A percentile compares a stretch with the other conserved stretches of the same genome.
Conservation (phyloP, 2,113 vertebrate genomes). For the Pseudorectes ferrugineus region DNA sequence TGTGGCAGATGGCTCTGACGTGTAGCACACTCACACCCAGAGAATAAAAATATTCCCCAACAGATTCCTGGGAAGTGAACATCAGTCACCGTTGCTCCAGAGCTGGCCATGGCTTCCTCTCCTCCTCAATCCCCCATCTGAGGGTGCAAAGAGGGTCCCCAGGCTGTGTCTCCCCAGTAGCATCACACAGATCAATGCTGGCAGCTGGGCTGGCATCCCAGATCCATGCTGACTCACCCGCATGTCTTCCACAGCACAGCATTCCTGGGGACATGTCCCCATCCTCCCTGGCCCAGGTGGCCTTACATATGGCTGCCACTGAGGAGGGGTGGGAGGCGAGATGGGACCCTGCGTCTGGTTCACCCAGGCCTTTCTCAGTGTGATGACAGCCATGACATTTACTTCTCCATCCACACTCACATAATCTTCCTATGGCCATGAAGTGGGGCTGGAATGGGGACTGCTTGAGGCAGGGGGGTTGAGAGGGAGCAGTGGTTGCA, state of each 20-base stretch:
- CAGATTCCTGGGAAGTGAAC: slow-evolving; percentile 50
- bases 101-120: not conserved
- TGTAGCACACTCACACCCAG: slow-evolving; percentile 62
- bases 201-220: not conserved
- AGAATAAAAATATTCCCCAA: slow-evolving; percentile 71
- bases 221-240: rapidly evolving
- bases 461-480: not conserved
- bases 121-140: not conserved
- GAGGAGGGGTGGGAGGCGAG: not conserved
- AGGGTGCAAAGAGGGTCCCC: not conserved
- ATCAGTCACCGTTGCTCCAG: not conserved
- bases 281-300: not conserved
- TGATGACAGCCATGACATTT: not conserved
- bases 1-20: slow-evolving; percentile 72
- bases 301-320: not conserved
- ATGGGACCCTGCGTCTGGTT: not conserved
- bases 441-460: not conserved
- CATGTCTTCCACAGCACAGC: not conserved
- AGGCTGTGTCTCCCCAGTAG: rapidly evolving
- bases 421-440: not conserved
- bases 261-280: not conserved
- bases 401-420: not conserved
- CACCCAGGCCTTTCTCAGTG: not conserved
- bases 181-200: not conserved
- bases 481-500: not conserved